phyloP scores from a whole-genome alignment of 2,888 invertebrate species.

The Steinernema carpocapsae region DNA sequence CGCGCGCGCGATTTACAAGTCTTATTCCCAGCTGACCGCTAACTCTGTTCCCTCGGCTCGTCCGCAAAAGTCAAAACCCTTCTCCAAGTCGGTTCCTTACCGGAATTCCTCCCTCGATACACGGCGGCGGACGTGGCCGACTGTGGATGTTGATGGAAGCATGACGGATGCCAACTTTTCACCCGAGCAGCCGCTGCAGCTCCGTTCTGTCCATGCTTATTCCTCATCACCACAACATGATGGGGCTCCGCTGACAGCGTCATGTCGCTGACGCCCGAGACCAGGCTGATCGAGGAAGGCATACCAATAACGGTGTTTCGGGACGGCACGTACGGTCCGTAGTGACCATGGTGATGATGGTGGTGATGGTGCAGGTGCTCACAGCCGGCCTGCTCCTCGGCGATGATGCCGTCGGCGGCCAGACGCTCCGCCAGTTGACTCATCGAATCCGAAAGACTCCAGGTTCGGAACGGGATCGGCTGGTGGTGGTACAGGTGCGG shows the following conservation, averaged over 20 bases:
- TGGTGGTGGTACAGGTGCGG: conserved; percentile 21
- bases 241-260: conserved; percentile 20
- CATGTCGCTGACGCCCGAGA: conserved; percentile 14
- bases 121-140: background rate
- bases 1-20: conserved; percentile 25
- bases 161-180: conserved; percentile 25
- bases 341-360: conserved; percentile 26
- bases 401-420: conserved; percentile 38
- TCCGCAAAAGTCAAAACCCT: background rate
- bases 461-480: conserved; percentile 23
- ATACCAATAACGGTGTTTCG: conserved; percentile 5
- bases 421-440: conserved; percentile 54
- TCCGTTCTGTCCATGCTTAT: conserved; percentile 24
- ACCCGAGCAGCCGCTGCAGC: conserved; percentile 5
- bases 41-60: background rate
- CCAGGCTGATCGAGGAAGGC: conserved; percentile 25
- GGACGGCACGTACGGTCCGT: conserved; percentile 13
- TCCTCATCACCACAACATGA: conserved; percentile 28
- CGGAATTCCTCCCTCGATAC: conserved; percentile 25
- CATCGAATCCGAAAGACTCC: conserved; percentile 56
- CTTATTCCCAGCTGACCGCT: conserved; percentile 20
- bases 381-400: conserved; percentile 20
- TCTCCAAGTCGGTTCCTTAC: conserved; percentile 28
- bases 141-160: conserved; percentile 27
- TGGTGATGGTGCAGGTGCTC: background rate